Base-by-base conservation (phyloP, 2,797 vertebrate species). In the Rhabdophis nuchalis region DNA sequence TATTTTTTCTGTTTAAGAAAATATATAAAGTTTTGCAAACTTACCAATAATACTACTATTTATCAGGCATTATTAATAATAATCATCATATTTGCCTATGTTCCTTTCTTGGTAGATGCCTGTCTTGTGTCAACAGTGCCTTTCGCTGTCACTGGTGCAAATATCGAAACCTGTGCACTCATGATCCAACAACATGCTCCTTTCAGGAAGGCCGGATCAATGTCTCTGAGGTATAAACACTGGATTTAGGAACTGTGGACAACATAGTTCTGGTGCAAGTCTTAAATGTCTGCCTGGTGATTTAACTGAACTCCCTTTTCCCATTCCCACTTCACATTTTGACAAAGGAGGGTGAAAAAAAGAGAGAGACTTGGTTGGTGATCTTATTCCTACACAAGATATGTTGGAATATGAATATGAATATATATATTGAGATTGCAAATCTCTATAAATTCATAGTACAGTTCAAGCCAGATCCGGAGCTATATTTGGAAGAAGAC, bases 91-190 rank as follows among this genome's bases (percentile, higher is more conserved):
- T 46, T 27, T 72, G 16, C n/a, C 18, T 56, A 58, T 6, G 6
- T 92, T 12, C 85, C 16, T 85, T 89, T 64, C 90, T 91, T 56
- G 87, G 92, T 97, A 99, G 99, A 98, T 99, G 99, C 98, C 98
- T 99, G 95, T 99, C 99, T 27, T 99, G 99, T 77, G 99, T 99
- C 96, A 99, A 98, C 97, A 99, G 99, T 50, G 98, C 98, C 89
- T 99, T 99, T 97, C 99, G 98, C 96, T 99, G 99, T 97, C 99
- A 99, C 95, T 99, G 99, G 99, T 99, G 99, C 98, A 99, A 99
- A 96, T 99, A 99, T 97, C 98, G 99, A 82, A 99, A 99, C 97
- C 97, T 99, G 93, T 99, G 99, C 93, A 99, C 99, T 53, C 99
- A 99, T 1, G 99, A 99, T 97, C 99, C 99, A 72, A 99, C 98